phyloP scores from a whole-genome alignment of 2,888 invertebrate species.

The Watsonalla cultraria region DNA sequence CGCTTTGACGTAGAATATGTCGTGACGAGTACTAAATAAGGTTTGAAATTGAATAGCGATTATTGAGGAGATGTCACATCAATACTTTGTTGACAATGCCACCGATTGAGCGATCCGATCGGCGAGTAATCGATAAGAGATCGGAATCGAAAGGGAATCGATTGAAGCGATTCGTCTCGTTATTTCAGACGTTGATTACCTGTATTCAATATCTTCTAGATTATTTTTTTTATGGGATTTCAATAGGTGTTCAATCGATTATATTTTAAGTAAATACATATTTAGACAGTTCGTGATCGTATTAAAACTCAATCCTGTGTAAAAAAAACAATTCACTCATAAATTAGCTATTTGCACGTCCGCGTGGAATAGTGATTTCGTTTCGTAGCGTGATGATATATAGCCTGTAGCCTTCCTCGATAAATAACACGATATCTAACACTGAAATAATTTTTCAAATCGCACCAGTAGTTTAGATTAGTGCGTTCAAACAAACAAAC shows the following conservation, averaged over 20 bases:
- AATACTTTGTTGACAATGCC: conserved; percentile 51
- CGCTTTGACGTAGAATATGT: neutral
- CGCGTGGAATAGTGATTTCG: no score
- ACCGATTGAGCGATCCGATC: conserved; percentile 61
- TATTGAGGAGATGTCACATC: conserved; percentile 39
- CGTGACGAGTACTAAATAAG: conserved; percentile 14
- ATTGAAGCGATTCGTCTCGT: conserved; percentile 45
- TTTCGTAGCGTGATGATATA: no score
- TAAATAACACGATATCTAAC: no score
- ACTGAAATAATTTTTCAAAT: no score
- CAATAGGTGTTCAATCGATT: no score
- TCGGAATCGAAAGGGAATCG: conserved; percentile 41
- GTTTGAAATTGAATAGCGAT: conserved; percentile 24
- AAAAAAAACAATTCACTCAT: neutral
- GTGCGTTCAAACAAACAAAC: no score
- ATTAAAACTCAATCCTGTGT: neutral
- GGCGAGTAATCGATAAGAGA: conserved; percentile 47
- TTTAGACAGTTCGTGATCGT: no score
- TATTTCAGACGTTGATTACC: conserved; percentile 49
- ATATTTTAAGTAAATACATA: no score
- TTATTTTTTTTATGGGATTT: neutral
- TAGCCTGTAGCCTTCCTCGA: no score
- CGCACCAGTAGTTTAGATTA: no score
- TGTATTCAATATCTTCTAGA: neutral
- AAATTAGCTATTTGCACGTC: no score